phyloP scores from a whole-genome alignment of 1,140 invertebrate species.

The Cephus cinctus region DNA sequence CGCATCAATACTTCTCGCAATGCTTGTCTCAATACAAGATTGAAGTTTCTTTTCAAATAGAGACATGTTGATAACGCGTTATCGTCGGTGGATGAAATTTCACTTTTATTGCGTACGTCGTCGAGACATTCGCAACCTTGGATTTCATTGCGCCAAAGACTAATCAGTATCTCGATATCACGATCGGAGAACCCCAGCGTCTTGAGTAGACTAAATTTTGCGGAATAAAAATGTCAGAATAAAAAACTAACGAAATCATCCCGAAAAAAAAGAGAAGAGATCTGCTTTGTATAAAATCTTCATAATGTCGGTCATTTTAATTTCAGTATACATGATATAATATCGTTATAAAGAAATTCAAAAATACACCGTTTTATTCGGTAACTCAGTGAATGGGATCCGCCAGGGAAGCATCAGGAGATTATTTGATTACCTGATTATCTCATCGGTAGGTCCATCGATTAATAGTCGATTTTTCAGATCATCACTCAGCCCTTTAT shows the following conservation, averaged over 20 bases:
- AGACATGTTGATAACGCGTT: constrained; percentile 13
- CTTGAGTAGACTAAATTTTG: constrained; percentile 17
- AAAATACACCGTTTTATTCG: too few relatives aligned
- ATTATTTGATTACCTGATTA: constrained; percentile 18
- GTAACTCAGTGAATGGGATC: too few relatives aligned
- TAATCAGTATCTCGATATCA: constrained; percentile 8
- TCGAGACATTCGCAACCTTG: background rate
- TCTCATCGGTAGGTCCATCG: constrained; percentile 15
- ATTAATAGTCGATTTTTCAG: constrained; percentile 16
- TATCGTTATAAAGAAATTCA: too few relatives aligned
- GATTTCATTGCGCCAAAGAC: background rate
- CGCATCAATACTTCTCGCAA: constrained; percentile 30
- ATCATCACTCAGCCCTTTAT: constrained; percentile 19
- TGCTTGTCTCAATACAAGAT: constrained; percentile 21
- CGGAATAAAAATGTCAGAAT: too few relatives aligned
- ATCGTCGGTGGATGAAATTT: constrained; percentile 6
- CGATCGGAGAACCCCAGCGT: constrained; percentile 13
- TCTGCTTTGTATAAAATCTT: too few relatives aligned
- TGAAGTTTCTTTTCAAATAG: constrained; percentile 24
- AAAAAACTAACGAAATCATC: too few relatives aligned
- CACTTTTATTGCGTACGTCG: too few relatives aligned
- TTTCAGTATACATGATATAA: too few relatives aligned
- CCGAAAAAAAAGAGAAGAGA: too few relatives aligned
- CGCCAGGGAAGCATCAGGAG: too few relatives aligned
- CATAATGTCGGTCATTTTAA: too few relatives aligned